A percentile compares a stretch with the other conserved stretches of the same genome.
Evolutionary conservation across 2,888 invertebrate species (phyloP).

Genomic region (Sphaerophoria taeniata): DNA sequence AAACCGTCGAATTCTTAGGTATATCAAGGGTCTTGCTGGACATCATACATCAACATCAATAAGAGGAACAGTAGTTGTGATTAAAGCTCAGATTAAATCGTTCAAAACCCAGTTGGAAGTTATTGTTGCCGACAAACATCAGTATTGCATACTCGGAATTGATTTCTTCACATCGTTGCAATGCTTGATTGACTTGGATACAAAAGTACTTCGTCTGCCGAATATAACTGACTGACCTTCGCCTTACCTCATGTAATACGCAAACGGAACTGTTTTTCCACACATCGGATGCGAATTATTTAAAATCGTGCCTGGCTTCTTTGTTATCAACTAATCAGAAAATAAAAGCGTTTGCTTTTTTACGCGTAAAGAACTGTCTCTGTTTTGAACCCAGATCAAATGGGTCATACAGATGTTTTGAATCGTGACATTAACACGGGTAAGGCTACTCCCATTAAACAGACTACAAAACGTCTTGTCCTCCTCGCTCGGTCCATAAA

Average conservation of each 20-base stretch:
- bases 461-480: slow-evolving; percentile 1
- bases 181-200: neutral
- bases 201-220: neutral
- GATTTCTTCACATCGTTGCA: neutral
- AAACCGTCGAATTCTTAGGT: too few species aligned
- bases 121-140: too few species aligned
- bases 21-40: too few species aligned
- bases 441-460: slow-evolving; percentile 7
- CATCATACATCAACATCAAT: too few species aligned
- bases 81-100: too few species aligned
- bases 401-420: neutral
- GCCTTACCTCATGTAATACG: too few species aligned
- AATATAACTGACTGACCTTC: neutral
- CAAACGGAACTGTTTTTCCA: neutral
- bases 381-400: too few species aligned
- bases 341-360: neutral
- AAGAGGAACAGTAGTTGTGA: too few species aligned
- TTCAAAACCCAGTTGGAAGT: too few species aligned
- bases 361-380: too few species aligned
- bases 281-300: neutral
- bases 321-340: neutral
- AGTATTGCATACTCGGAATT: neutral
- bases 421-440: neutral
- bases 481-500: neutral
- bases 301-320: neutral